These are phyloP conservation scores for Pyrochroa serraticornis DNA, from an alignment of 2,888 invertebrate species.

Conservation along the genomic window DNA sequence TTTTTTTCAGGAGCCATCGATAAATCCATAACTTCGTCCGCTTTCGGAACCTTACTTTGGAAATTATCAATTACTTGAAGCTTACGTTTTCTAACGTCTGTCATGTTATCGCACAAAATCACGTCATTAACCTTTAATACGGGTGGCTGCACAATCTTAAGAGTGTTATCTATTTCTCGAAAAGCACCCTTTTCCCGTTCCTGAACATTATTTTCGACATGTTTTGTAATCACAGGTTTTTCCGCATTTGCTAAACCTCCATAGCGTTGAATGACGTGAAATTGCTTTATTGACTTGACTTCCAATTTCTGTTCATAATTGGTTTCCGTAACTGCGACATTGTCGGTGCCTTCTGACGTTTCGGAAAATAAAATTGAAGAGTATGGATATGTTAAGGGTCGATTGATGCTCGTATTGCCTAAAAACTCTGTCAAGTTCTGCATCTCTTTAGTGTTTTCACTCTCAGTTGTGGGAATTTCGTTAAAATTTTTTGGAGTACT, in stretches of 20 bases:
- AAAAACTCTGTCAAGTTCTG: constrained; percentile 46
- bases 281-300: constrained; percentile 56
- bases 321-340: constrained; percentile 48
- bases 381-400: constrained; percentile 75
- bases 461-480: not conserved
- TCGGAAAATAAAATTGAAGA: constrained; percentile 37
- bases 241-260: constrained; percentile 11
- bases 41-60: constrained; percentile 43
- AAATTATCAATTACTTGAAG: constrained; percentile 16
- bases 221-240: constrained; percentile 4
- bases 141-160: constrained; percentile 26
- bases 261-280: constrained; percentile 51
- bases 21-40: constrained; percentile 55
- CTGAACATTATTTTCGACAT: constrained; percentile 2
- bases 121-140: constrained; percentile 46
- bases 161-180: not conserved
- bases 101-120: constrained; percentile 25
- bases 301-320: constrained; percentile 22
- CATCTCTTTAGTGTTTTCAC: constrained; percentile 16
- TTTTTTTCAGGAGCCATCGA: constrained; percentile 37
- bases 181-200: constrained; percentile 11
- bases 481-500: constrained; percentile 1
- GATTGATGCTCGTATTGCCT: constrained; percentile 60
- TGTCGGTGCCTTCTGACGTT: not conserved
- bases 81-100: constrained; percentile 30